Percentiles rank a stretch among this genome's conserved stretches.
Evolutionary conservation across 2,113 vertebrate genomes (phyloP).

Genomic region (Falcunculus frontatus): DNA sequence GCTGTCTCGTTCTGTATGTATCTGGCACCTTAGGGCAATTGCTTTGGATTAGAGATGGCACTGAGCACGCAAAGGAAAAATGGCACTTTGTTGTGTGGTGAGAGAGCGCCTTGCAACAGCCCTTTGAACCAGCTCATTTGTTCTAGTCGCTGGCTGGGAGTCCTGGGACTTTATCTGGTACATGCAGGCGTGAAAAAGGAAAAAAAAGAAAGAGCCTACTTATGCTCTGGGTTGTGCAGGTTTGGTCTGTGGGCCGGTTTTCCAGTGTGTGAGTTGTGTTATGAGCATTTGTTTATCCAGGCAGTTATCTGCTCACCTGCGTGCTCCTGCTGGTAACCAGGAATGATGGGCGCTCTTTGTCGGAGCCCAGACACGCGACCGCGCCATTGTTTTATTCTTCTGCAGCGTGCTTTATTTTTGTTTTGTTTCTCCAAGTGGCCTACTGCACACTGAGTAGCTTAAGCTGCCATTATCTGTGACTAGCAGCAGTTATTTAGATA

Average conservation of each 20-base stretch:
- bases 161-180: not conserved
- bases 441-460: not conserved
- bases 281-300: not conserved
- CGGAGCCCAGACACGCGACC: not conserved
- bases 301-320: not conserved
- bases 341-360: not conserved
- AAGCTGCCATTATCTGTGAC: slow-evolving; percentile 1
- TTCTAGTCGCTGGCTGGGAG: not conserved
- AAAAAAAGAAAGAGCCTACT: not conserved
- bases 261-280: not conserved
- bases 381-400: not conserved
- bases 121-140: not conserved
- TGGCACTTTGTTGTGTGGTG: not conserved
- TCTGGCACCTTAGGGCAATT: slow-evolving; percentile 10
- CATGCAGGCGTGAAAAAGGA: not conserved
- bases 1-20: not conserved
- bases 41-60: slow-evolving; percentile 2
- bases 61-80: not conserved
- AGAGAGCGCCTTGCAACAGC: not conserved
- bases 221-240: not conserved
- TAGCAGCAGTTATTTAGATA: not conserved
- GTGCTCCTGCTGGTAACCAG: not conserved
- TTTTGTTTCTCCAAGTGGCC: not conserved
- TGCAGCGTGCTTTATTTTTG: not conserved
- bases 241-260: not conserved